These are phyloP conservation scores for Sceloporus undulatus DNA, from an alignment of 2,113 vertebrate genomes.

Conservation along the genomic window DNA sequence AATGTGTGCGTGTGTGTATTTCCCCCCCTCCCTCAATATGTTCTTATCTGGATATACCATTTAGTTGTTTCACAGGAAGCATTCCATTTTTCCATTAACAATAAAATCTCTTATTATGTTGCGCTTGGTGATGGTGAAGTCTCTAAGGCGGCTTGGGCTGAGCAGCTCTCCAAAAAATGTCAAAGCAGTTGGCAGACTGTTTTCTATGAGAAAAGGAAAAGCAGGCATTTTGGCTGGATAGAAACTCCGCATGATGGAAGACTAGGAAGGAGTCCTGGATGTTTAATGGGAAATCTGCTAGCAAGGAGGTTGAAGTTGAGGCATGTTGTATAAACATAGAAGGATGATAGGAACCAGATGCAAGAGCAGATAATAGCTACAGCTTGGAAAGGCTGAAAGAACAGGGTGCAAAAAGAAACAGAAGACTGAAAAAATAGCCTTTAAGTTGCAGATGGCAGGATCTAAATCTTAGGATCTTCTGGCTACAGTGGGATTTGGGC, in stretches of 20 bases:
- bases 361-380: too few relatives aligned
- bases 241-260: too few relatives aligned
- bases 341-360: too few relatives aligned
- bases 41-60: constrained; percentile 57
- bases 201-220: background rate
- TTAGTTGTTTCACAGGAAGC: constrained; percentile 73
- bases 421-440: too few relatives aligned
- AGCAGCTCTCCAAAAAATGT: background rate
- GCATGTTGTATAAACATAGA: too few relatives aligned
- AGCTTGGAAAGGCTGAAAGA: too few relatives aligned
- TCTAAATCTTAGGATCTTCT: too few relatives aligned
- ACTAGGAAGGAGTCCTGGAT: background rate
- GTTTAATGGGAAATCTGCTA: background rate
- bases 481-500: too few relatives aligned
- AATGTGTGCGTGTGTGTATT: constrained; percentile 15
- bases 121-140: too few relatives aligned
- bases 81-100: constrained; percentile 76
- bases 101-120: constrained; percentile 40
- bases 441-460: too few relatives aligned
- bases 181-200: background rate
- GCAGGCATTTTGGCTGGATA: background rate
- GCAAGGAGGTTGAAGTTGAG: too few relatives aligned
- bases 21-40: constrained; percentile 49
- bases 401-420: too few relatives aligned
- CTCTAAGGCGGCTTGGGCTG: background rate